Evolutionary conservation across 2,888 invertebrate genomes (phyloP).

Genomic region (Noctua janthe): DNA sequence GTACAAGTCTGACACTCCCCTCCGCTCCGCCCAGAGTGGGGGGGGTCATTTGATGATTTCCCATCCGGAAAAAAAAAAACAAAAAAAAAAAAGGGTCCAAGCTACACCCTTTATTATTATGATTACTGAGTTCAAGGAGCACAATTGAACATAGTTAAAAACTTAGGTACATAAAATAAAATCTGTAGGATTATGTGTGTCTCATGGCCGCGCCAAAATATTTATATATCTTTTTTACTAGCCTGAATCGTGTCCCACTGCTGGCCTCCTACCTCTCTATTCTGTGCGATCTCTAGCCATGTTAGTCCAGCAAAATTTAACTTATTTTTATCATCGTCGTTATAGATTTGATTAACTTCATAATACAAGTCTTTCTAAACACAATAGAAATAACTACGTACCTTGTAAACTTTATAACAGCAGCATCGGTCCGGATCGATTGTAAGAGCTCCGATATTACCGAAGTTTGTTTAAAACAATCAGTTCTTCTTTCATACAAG

Average conservation of each 20-base stretch:
- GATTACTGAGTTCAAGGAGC: background rate
- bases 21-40: no score
- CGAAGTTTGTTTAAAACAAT: slow-evolving; percentile 43
- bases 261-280: no score
- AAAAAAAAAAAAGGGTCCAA: no score
- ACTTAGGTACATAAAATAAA: background rate
- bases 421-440: slow-evolving; percentile 10
- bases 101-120: no score
- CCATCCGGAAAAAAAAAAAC: no score
- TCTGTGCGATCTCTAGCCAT: no score
- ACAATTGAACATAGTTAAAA: background rate
- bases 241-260: no score
- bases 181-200: background rate
- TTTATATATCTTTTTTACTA: no score
- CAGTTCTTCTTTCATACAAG: slow-evolving; percentile 42
- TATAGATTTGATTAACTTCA: background rate
- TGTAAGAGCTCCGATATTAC: slow-evolving; percentile 2
- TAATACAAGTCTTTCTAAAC: background rate
- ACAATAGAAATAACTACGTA: background rate
- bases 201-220: background rate
- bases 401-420: background rate
- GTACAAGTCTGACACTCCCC: no score
- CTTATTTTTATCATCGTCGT: background rate
- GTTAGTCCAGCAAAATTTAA: background rate
- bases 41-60: no score